phyloP scores from a whole-genome alignment of 1,140 invertebrate species.

The Drosophila ambigua region DNA sequence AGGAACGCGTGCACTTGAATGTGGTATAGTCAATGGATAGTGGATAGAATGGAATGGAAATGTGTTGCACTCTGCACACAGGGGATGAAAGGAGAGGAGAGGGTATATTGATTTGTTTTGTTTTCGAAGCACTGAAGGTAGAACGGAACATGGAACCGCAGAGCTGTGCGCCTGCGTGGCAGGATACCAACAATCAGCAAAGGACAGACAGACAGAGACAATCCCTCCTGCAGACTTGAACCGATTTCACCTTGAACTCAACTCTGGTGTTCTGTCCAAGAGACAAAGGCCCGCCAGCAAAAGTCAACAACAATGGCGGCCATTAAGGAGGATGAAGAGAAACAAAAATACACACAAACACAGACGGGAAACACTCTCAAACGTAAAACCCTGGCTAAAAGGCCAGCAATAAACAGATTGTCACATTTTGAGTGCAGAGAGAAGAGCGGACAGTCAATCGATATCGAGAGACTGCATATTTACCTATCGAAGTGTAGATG shows the following conservation, averaged over 20 bases:
- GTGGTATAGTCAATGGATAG: conserved; percentile 22
- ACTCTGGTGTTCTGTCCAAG: conserved; percentile 15
- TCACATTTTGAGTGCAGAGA: conserved; percentile 39
- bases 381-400: conserved; percentile 13
- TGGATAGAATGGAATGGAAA: neutral
- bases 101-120: conserved; percentile 46
- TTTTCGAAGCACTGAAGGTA: neutral
- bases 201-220: conserved; percentile 21
- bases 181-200: conserved; percentile 47
- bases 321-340: conserved; percentile 28
- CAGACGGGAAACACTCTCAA: conserved; percentile 11
- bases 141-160: conserved; percentile 3
- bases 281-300: conserved; percentile 28
- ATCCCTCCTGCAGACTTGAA: conserved; percentile 36
- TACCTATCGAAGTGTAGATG: conserved; percentile 21
- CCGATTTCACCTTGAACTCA: conserved; percentile 59
- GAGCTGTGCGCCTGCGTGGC: conserved; percentile 31
- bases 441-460: conserved; percentile 8
- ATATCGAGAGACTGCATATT: conserved; percentile 35
- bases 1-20: conserved; percentile 32
- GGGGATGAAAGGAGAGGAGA: conserved; percentile 31
- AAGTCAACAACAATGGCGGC: conserved; percentile 50
- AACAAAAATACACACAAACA: conserved; percentile 28
- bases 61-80: neutral
- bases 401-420: conserved; percentile 43